Evolutionary conservation across 2,888 invertebrate species (phyloP).

Genomic region (Harmothoe impar): DNA sequence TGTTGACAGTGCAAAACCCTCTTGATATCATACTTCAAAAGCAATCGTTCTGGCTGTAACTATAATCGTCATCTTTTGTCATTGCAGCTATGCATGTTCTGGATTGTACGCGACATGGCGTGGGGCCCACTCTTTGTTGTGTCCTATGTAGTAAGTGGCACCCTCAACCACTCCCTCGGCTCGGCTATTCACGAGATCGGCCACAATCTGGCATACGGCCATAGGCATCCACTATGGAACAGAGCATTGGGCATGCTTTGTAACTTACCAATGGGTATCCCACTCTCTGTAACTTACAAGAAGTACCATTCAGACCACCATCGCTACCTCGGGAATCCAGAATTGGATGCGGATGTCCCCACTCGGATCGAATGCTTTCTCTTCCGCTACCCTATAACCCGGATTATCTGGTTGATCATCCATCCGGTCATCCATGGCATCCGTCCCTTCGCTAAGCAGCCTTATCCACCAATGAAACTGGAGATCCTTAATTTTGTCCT

Average conservation of each 20-base stretch:
- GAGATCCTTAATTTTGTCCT: slow-evolving; percentile 79
- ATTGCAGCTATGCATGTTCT: slow-evolving; percentile 49
- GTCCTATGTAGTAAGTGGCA: slow-evolving; percentile 78
- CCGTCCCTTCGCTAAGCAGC: slow-evolving; percentile 82
- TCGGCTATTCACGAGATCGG: slow-evolving; percentile 83
- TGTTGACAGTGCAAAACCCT: too few species aligned
- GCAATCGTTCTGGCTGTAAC: too few species aligned
- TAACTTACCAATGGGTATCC: slow-evolving; percentile 81
- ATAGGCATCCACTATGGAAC: slow-evolving; percentile 78
- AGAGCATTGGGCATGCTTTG: slow-evolving; percentile 80
- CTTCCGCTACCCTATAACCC: slow-evolving; percentile 81
- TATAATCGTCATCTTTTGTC: neutral
- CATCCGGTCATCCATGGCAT: slow-evolving; percentile 82
- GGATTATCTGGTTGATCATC: slow-evolving; percentile 81
- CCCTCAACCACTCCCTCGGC: slow-evolving; percentile 82
- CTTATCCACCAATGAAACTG: slow-evolving; percentile 78
- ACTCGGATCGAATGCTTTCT: slow-evolving; percentile 80
- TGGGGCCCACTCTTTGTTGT: slow-evolving; percentile 77
- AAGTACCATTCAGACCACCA: slow-evolving; percentile 84
- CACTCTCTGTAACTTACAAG: slow-evolving; percentile 83
- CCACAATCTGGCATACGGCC: slow-evolving; percentile 83
- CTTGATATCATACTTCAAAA: too few species aligned
- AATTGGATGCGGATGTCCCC: slow-evolving; percentile 82
- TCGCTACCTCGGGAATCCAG: slow-evolving; percentile 81
- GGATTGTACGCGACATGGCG: slow-evolving; percentile 74